Evolutionary conservation across 2,797 vertebrate species (phyloP).

Genomic region (Phaenicophaeus curvirostris): DNA sequence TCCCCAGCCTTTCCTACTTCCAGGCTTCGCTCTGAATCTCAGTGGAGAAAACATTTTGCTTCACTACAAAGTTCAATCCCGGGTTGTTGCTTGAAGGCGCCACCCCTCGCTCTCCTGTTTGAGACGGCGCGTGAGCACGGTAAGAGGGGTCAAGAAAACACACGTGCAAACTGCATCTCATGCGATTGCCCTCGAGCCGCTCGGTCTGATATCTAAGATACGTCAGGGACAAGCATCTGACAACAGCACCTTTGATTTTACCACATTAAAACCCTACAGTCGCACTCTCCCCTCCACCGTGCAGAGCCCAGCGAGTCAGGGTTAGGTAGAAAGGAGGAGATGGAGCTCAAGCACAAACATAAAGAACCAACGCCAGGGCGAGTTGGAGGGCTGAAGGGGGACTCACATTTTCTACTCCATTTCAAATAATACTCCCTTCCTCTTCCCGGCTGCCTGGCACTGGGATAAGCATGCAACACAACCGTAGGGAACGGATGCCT

Average conservation of each 20-base stretch:
- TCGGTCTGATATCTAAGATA: neutral
- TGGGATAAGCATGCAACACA: neutral
- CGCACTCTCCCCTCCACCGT: neutral
- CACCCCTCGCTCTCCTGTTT: neutral
- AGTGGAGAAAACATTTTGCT: neutral
- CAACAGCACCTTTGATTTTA: neutral
- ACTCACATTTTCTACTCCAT: neutral
- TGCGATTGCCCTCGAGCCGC: neutral
- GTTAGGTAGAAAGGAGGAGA: neutral
- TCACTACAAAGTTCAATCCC: neutral
- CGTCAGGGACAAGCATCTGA: neutral
- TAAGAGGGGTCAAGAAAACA: neutral
- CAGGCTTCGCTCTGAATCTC: neutral
- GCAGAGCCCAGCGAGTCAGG: neutral
- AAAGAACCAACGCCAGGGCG: neutral
- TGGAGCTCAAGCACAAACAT: neutral
- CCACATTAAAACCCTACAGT: neutral
- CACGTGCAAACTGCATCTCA: neutral
- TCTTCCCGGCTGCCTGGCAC: neutral
- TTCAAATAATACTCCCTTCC: neutral
- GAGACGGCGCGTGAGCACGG: fast-evolving
- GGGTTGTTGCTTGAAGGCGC: fast-evolving
- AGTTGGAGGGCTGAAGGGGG: neutral
- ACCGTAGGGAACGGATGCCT: neutral
- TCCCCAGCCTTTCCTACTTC: neutral